Percentiles rank a stretch among this genome's conserved stretches.
Evolutionary conservation across 2,797 vertebrate species (phyloP).

Genomic region (Pterois miles): DNA sequence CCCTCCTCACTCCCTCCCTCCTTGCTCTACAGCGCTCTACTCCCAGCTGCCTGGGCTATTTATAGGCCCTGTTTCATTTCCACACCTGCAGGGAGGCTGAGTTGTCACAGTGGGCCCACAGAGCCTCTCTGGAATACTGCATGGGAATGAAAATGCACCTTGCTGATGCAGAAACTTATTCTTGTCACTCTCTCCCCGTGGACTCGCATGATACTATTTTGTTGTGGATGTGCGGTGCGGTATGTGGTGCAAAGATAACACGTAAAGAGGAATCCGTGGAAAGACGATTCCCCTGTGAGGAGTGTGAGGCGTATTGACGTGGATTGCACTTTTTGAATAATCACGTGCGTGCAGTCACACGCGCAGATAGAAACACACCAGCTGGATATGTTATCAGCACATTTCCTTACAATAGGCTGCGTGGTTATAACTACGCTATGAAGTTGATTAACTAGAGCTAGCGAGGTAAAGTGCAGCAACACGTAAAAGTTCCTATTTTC

Average conservation of each 20-base stretch:
- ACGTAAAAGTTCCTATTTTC: slow-evolving; percentile 67
- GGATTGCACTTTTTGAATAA: slow-evolving; percentile 61
- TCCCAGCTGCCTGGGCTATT: slow-evolving; percentile 91
- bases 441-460: slow-evolving; percentile 41
- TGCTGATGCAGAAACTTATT: slow-evolving; percentile 84
- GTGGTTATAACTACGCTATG: slow-evolving; percentile 14
- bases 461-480: slow-evolving; percentile 46
- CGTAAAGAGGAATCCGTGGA: slow-evolving; percentile 51
- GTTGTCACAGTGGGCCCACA: slow-evolving; percentile 82
- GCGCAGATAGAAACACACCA: slow-evolving; percentile 9
- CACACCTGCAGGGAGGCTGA: slow-evolving; percentile 89
- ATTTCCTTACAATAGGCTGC: slow-evolving; percentile 24
- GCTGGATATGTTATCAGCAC: slow-evolving; percentile 20
- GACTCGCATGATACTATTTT: slow-evolving; percentile 62
- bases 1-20: slow-evolving; percentile 1
- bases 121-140: slow-evolving; percentile 80
- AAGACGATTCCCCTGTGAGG: slow-evolving; percentile 54
- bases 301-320: slow-evolving; percentile 48
- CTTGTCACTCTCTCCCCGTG: slow-evolving; percentile 72
- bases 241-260: slow-evolving; percentile 65
- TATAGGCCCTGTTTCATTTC: slow-evolving; percentile 91
- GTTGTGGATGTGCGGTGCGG: slow-evolving; percentile 61
- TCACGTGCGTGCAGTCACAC: slow-evolving; percentile 20
- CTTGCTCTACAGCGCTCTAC: slow-evolving; percentile 76
- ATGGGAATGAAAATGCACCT: slow-evolving; percentile 83